Conservation (phyloP, 2,113 vertebrate genomes). For the Acrocephalus arundinaceus region DNA sequence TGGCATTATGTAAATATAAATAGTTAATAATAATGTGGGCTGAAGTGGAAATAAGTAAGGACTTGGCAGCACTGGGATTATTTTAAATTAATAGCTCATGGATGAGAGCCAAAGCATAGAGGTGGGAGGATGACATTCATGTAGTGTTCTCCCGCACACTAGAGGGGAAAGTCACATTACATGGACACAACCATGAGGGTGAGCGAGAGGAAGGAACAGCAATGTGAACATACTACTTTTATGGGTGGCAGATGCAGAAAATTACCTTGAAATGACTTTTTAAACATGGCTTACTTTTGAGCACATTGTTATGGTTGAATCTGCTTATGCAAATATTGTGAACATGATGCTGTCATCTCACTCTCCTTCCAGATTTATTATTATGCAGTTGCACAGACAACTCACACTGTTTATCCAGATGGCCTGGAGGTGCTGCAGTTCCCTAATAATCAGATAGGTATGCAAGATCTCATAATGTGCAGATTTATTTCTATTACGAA, state of each 20-base stretch:
- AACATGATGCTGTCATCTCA: background rate
- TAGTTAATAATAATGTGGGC: background rate
- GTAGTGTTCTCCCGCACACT: background rate
- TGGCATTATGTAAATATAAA: background rate
- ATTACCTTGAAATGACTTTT: background rate
- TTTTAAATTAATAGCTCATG: background rate
- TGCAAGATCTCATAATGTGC: background rate
- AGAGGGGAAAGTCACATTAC: background rate
- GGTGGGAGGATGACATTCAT: background rate
- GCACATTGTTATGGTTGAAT: background rate
- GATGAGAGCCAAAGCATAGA: background rate
- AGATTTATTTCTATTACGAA: background rate
- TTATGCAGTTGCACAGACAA: slow-evolving; percentile 71
- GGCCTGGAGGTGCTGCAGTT: slow-evolving; percentile 74
- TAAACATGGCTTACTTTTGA: background rate
- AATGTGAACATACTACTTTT: background rate
- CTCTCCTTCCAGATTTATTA: slow-evolving; percentile 75
- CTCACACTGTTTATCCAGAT: slow-evolving; percentile 65
- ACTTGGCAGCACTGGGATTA: background rate
- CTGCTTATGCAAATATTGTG: background rate
- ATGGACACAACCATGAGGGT: background rate
- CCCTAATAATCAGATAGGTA: slow-evolving; percentile 80
- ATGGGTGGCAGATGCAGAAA: background rate
- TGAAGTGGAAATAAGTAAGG: background rate
- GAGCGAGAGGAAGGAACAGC: background rate